phyloP scores from a whole-genome alignment of 2,888 invertebrate genomes.

The Chrysotoxum bicinctum region DNA sequence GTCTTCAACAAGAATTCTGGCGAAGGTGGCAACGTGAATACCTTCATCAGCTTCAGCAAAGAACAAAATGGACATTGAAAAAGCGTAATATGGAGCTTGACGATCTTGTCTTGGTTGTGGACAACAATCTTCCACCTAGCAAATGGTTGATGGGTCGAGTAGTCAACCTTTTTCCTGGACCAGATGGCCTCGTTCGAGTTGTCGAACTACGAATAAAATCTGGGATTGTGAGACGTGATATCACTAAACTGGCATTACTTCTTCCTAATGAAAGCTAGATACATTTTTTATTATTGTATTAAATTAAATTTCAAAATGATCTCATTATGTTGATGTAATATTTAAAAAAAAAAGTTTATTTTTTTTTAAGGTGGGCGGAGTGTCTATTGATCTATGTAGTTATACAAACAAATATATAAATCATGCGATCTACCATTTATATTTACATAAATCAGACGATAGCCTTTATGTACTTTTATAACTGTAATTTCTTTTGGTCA shows the following conservation, averaged over 20 bases:
- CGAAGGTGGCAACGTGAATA: conserved; percentile 5
- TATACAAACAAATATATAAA: too few relatives aligned
- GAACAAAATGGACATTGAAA: neutral
- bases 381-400: too few relatives aligned
- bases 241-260: conserved; percentile 8
- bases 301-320: too few relatives aligned
- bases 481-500: too few relatives aligned
- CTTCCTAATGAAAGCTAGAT: conserved; percentile 8
- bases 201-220: conserved; percentile 15
- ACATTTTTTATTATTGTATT: too few relatives aligned
- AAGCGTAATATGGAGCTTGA: neutral
- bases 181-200: conserved; percentile 13
- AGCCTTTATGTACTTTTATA: too few relatives aligned
- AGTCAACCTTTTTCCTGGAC: neutral
- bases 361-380: too few relatives aligned
- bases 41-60: conserved; percentile 12
- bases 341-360: too few relatives aligned
- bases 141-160: conserved; percentile 13
- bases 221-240: conserved; percentile 5
- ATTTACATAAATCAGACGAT: too few relatives aligned
- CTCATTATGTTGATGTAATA: too few relatives aligned
- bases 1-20: too few relatives aligned
- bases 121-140: conserved; percentile 14
- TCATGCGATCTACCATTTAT: too few relatives aligned
- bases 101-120: conserved; percentile 8